Evolutionary conservation across 1,140 invertebrate species (phyloP), one percentile per base, ranked within the genome.

Genomic region (Solenopsis invicta): DNA sequence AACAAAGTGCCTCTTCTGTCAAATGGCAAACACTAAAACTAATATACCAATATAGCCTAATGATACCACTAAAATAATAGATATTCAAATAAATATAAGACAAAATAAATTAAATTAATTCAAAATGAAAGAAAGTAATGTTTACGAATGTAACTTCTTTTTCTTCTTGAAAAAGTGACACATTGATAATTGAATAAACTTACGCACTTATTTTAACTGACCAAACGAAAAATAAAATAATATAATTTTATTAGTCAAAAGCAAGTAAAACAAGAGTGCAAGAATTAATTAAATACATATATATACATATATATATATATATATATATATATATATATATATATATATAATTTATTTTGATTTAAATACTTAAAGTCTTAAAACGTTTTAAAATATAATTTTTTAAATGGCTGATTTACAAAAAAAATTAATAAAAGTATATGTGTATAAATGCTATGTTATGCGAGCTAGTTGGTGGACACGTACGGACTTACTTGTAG

Each of bases 1-100:
- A 61, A 82, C 52, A 72, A 82, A 74, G 67, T 72, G 24, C 37
- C 48, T 59, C 24, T 56, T 81, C 12, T 82, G 37, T 82, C 67
- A 41, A 72, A 74, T 74, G n/a, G 10, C 48, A 54, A 74, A 59
- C 29, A 48, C 21, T 72, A 59, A 74, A 82, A 72, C 41, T 45
- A 21, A 56, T 56, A 16, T 48, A 54, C 37, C 37, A 29, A 59
- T 59, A 29, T 59, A 71, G 10, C 18, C 6, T 52, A 52, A 67
- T n/a, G 29, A 21, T 50, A 52, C 4, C 24, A 41, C 41, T 16
- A 9, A 37, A 34, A 52, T 52, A 24, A 78, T 48, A n/a, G 18
- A 37, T 29, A 21, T 50, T 29, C 1, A 29, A 48, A 21, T 48
- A 34, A 50, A 34, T 6, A 41, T 52, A 37, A 50, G 3, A 8